These are phyloP conservation scores for Nycteola revayana DNA, from an alignment of 2,888 invertebrate species.

Conservation along the genomic window DNA sequence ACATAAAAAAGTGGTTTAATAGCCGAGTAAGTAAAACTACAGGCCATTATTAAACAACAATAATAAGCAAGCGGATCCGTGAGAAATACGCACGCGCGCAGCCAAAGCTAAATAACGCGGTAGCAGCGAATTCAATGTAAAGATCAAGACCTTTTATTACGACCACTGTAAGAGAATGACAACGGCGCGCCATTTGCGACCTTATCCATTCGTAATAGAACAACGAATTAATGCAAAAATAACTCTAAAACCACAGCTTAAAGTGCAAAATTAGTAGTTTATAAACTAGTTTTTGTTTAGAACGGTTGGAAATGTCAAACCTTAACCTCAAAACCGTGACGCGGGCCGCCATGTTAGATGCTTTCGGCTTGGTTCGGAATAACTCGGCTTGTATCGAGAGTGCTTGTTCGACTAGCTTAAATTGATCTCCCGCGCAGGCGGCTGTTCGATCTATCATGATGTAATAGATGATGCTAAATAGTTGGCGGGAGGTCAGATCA, in stretches of 20 bases:
- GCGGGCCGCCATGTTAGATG: slow-evolving; percentile 65
- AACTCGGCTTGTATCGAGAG: slow-evolving; percentile 45
- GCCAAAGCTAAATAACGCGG: slow-evolving; percentile 52
- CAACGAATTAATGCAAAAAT: slow-evolving; percentile 29
- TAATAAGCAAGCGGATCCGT: slow-evolving; percentile 54
- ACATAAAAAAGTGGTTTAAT: slow-evolving; percentile 38
- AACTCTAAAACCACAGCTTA: slow-evolving; percentile 40
- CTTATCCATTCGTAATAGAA: slow-evolving; percentile 36
- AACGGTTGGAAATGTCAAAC: slow-evolving; percentile 76
- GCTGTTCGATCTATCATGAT: slow-evolving; percentile 15
- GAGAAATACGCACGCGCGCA: slow-evolving; percentile 57
- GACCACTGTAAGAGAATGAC: slow-evolving; percentile 58
- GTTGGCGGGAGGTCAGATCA: slow-evolving; percentile 40
- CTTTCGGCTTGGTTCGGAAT: slow-evolving; percentile 57
- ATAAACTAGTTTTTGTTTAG: slow-evolving; percentile 46
- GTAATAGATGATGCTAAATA: slow-evolving; percentile 22
- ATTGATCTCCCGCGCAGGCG: slow-evolving; percentile 35
- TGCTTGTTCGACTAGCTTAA: slow-evolving; percentile 43
- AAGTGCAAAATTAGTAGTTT: slow-evolving; percentile 23
- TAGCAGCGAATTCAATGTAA: slow-evolving; percentile 68
- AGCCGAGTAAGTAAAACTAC: slow-evolving; percentile 36
- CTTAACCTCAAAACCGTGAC: slow-evolving; percentile 81
- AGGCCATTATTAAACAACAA: slow-evolving; percentile 51
- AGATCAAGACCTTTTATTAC: slow-evolving; percentile 74
- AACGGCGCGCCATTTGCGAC: slow-evolving; percentile 55